Evolutionary conservation across 2,797 vertebrate species (phyloP), one percentile per base, ranked within the genome.

Genomic region (Darevskia mixta): DNA sequence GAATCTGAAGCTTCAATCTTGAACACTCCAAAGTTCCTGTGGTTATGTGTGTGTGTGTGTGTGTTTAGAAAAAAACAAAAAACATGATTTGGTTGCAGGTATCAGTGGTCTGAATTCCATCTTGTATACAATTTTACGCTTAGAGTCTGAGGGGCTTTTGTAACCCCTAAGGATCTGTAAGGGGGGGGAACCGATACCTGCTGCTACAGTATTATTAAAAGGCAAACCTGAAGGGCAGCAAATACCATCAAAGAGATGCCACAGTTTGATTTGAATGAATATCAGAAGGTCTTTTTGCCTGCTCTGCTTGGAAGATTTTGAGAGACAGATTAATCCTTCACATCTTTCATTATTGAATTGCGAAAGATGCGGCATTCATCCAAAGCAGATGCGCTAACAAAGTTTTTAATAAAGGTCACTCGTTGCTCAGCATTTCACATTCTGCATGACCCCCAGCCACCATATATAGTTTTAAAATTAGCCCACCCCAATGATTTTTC

Each of bases 201-300:
- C 77, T 93, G 41, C 55, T n/a, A 29, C 73, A 72, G 75, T 69
- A 43, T 83, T 88, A 84, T 27, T 87, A 93, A 88, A 86, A 35
- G 86, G 83, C 86, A 82, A 92, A 90, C 83, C 73, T 87, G 94
- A 95, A 88, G 41, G 38, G 72, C 83, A 89, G 79, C 82, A 72
- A 89, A 86, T 91, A 73, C 89, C 92, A 91, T 86, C 92, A 87
- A 87, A 86, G 87, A 82, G 84, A 82, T 85, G 88, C 58, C 5
- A 1, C 80, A 81, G 71, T 90, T 92, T 90, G 92, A 92, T 89
- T 80, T 93, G 91, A 94, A 94, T 90, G 91, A 73, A 75, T 93
- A 88, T 49, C 91, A 92, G 90, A 92, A 90, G 94, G 94, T 94
- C 92, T 95, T 93, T 85, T 93, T 94, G 90, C 91, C 90, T 93